A percentile compares a stretch with the other conserved stretches of the same genome.
Conservation (phyloP, 2,888 invertebrate genomes). For the Ceramica pisi region DNA sequence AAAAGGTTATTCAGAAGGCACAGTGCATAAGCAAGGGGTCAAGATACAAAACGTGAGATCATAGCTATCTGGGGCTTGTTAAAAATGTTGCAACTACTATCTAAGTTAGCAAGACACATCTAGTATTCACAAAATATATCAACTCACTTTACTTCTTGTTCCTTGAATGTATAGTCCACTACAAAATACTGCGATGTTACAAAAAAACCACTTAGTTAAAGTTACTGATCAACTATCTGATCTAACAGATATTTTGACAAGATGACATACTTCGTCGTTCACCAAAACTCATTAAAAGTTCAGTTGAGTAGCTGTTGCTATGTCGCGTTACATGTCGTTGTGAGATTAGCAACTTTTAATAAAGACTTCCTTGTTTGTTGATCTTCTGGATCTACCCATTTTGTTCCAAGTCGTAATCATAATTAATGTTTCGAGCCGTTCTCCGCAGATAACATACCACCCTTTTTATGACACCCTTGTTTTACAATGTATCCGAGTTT, state of each 20-base stretch:
- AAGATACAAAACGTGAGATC: not conserved
- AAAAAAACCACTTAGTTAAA: conserved; percentile 5
- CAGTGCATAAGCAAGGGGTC: conserved; percentile 4
- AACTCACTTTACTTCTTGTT: not conserved
- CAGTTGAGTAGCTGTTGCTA: conserved; percentile 6
- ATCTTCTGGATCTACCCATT: conserved; percentile 41
- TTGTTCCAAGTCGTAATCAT: conserved; percentile 73
- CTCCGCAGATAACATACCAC: conserved; percentile 72
- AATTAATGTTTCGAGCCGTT: conserved; percentile 78
- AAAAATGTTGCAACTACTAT: not conserved
- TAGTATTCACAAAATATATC: not conserved
- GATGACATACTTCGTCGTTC: conserved; percentile 10
- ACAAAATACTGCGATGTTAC: not conserved
- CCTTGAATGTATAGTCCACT: not conserved
- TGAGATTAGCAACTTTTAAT: conserved; percentile 30
- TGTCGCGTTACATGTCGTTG: conserved; percentile 4
- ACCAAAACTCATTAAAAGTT: conserved; percentile 37
- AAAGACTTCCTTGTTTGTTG: conserved; percentile 38
- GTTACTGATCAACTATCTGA: conserved; percentile 2
- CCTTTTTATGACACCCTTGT: conserved; percentile 80
- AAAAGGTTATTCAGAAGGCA: conserved; percentile 45
- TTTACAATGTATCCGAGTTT: conserved; percentile 74
- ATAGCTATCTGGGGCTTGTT: not conserved
- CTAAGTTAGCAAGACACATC: not conserved
- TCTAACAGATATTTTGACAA: conserved; percentile 12